These are phyloP conservation scores for Isurus oxyrinchus DNA, from an alignment of 2,113 vertebrate species.

Conservation along the genomic window DNA sequence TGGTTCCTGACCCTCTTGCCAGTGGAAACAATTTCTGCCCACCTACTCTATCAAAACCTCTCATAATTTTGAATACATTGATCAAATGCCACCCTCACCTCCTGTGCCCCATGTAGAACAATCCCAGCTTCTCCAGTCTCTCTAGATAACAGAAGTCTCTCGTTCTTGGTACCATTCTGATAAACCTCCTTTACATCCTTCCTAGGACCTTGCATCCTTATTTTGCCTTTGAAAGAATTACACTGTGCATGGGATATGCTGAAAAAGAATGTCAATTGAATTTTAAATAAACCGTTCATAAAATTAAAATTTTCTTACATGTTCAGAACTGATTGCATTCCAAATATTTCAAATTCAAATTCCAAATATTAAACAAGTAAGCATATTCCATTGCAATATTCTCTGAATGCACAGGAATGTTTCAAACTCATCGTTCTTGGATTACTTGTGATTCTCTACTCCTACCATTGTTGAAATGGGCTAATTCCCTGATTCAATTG, in stretches of 20 bases:
- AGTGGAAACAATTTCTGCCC: neutral
- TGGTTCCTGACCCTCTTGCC: neutral
- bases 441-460: neutral
- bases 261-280: neutral
- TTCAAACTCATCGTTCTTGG: neutral
- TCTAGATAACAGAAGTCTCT: neutral
- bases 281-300: neutral
- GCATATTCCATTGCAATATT: neutral
- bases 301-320: neutral
- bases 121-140: neutral
- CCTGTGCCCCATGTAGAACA: neutral
- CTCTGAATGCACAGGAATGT: neutral
- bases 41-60: neutral
- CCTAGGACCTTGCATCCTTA: neutral
- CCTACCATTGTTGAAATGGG: neutral
- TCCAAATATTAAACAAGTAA: neutral
- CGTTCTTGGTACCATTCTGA: neutral
- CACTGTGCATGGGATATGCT: neutral
- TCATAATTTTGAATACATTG: neutral
- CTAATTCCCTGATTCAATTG: neutral
- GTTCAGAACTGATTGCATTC: neutral
- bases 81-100: neutral
- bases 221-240: neutral
- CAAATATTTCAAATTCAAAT: neutral
- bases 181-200: neutral